phyloP scores from a whole-genome alignment of 2,113 vertebrate genomes.

The Ifrita kowaldi region DNA sequence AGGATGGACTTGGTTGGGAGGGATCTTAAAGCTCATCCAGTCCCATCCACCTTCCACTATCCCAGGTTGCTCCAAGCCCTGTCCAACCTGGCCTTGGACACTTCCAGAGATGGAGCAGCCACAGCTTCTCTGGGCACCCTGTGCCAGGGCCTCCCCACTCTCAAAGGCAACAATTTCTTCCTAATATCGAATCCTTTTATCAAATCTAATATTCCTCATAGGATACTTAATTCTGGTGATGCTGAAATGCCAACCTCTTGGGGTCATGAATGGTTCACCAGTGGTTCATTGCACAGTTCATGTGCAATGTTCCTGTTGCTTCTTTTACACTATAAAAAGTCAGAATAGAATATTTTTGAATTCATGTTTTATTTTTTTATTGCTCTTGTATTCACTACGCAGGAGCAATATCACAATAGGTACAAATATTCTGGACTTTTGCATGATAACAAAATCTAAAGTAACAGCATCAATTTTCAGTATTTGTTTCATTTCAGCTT shows the following conservation, averaged over 20 bases:
- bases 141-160: background rate
- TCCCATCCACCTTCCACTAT: fast-evolving
- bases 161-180: background rate
- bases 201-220: background rate
- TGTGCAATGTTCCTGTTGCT: fast-evolving
- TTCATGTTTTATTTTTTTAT: fast-evolving
- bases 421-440: background rate
- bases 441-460: background rate
- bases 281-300: fast-evolving
- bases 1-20: background rate
- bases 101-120: background rate
- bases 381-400: background rate
- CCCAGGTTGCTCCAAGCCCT: fast-evolving
- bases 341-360: background rate
- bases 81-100: background rate
- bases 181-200: background rate
- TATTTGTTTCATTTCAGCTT: background rate
- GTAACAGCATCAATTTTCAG: background rate
- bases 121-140: background rate
- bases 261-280: background rate
- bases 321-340: background rate
- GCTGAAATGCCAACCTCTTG: background rate
- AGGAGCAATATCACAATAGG: background rate
- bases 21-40: background rate
- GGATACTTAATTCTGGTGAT: too few relatives aligned